These are phyloP conservation scores for Lutjanus erythropterus DNA, from an alignment of 2,113 vertebrate species.

Conservation along the genomic window DNA sequence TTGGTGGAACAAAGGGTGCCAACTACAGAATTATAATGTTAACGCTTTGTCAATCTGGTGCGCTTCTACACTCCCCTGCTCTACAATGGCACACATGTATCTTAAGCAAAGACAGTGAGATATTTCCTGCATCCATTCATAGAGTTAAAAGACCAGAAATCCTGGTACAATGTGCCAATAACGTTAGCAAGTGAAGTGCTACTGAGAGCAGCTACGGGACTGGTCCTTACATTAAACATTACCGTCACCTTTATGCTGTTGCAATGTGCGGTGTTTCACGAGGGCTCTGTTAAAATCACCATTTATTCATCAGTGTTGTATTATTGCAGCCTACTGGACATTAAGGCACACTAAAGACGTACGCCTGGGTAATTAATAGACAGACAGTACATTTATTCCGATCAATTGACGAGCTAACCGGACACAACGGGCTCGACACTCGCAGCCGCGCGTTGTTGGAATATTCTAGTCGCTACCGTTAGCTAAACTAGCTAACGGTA, in stretches of 20 bases:
- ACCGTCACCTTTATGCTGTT: background rate
- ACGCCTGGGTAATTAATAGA: too few species aligned
- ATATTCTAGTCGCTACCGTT: constrained; percentile 61
- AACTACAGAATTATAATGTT: background rate
- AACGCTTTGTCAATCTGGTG: background rate
- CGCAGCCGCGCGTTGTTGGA: constrained; percentile 46
- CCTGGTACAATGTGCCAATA: background rate
- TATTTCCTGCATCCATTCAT: background rate
- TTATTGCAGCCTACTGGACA: rapidly evolving
- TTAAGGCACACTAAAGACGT: rapidly evolving
- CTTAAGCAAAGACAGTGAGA: rapidly evolving
- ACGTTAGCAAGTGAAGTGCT: background rate
- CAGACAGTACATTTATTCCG: background rate
- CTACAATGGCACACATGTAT: background rate
- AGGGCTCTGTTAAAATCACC: background rate
- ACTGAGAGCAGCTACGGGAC: background rate
- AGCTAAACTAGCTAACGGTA: constrained; percentile 7
- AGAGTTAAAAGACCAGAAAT: rapidly evolving
- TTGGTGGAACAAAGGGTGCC: constrained; percentile 59
- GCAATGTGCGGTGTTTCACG: background rate
- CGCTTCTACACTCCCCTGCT: background rate
- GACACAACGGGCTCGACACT: background rate
- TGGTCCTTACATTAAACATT: background rate
- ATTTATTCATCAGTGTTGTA: rapidly evolving
- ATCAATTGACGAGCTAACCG: background rate